Conservation (phyloP, 2,797 vertebrate genomes). For the Rhinella marina region DNA sequence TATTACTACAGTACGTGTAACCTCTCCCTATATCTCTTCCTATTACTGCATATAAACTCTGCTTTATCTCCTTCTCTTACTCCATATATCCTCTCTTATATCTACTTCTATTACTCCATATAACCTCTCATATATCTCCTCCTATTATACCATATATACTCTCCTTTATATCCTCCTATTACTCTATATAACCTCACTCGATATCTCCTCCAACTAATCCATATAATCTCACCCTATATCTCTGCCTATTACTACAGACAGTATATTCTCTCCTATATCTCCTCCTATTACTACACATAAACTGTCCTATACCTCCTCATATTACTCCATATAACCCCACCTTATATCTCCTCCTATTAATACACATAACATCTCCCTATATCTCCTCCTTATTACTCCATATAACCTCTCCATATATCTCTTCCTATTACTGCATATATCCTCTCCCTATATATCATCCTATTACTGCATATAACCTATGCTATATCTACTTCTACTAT, state of each 20-base stretch:
- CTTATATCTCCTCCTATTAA: too few species aligned
- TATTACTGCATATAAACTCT: constrained; percentile 7
- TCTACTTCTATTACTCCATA: not conserved
- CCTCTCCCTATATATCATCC: too few species aligned
- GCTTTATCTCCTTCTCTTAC: not conserved
- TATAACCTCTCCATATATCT: too few species aligned
- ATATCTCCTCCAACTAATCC: not conserved
- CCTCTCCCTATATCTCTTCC: too few species aligned
- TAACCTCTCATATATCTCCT: too few species aligned
- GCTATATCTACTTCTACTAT: not conserved
- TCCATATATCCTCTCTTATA: not conserved
- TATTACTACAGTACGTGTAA: constrained; percentile 22
- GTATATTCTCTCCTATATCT: too few species aligned
- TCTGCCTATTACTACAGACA: not conserved
- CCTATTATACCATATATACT: not conserved
- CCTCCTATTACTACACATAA: too few species aligned
- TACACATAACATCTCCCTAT: too few species aligned
- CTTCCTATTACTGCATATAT: too few species aligned
- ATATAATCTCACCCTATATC: not conserved
- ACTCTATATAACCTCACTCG: not conserved
- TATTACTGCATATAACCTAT: not conserved
- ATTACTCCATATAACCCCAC: too few species aligned
- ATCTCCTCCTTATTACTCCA: too few species aligned
- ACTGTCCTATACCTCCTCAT: too few species aligned
- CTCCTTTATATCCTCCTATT: not conserved